A percentile compares a stretch with the other conserved stretches of the same genome.
These are phyloP conservation scores for Teinopalpus imperialis DNA, from an alignment of 2,888 invertebrate species.

Conservation along the genomic window DNA sequence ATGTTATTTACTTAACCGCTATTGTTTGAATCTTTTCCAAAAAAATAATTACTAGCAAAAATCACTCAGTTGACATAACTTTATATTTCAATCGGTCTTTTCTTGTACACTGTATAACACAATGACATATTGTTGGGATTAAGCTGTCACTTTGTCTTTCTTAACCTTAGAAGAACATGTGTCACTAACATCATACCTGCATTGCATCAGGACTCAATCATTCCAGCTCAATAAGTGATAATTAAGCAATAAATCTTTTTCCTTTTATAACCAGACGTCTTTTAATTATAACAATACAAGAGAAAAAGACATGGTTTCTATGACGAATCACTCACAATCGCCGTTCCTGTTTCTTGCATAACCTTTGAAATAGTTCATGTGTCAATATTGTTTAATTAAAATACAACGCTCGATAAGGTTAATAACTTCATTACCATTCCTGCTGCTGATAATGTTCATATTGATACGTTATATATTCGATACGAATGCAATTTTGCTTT, in stretches of 20 bases:
- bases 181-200: slow-evolving; percentile 18
- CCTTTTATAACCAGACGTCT: slow-evolving; percentile 19
- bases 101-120: too few species aligned
- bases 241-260: slow-evolving; percentile 23
- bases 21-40: too few species aligned
- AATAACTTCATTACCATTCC: slow-evolving; percentile 23
- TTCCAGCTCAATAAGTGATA: slow-evolving; percentile 14
- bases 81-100: neutral
- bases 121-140: neutral
- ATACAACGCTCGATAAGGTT: slow-evolving; percentile 20
- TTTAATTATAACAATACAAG: slow-evolving; percentile 18
- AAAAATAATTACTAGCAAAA: too few species aligned
- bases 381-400: slow-evolving; percentile 23
- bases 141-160: neutral
- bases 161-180: slow-evolving; percentile 14
- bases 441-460: slow-evolving; percentile 12
- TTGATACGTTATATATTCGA: slow-evolving; percentile 16
- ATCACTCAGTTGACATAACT: too few species aligned
- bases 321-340: slow-evolving; percentile 22
- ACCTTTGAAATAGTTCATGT: slow-evolving; percentile 21
- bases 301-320: slow-evolving; percentile 18
- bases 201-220: slow-evolving; percentile 25
- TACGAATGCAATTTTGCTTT: slow-evolving; percentile 13
- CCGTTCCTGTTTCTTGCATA: slow-evolving; percentile 15
- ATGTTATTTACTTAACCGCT: neutral